Percentiles rank a stretch among this genome's conserved stretches.
Evolutionary conservation across 2,888 invertebrate genomes (phyloP).

Genomic region (Xiphydria camelus): DNA sequence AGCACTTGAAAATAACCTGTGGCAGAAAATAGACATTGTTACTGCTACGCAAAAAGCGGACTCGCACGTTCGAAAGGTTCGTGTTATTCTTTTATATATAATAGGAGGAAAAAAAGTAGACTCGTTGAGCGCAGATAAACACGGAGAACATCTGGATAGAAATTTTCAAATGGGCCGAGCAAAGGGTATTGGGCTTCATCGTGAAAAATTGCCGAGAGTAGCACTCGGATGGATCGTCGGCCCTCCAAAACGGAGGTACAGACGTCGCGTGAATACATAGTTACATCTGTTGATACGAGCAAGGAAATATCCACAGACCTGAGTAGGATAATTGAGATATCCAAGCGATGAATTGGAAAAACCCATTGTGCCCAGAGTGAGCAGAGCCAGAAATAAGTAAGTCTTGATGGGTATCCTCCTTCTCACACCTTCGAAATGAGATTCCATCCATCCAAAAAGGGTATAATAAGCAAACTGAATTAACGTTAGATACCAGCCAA

Average conservation of each 20-base stretch:
- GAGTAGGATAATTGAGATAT: conserved; percentile 95
- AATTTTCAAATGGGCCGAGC: no score
- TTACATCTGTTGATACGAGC: no score
- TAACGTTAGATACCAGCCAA: conserved; percentile 90
- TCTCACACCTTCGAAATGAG: conserved; percentile 64
- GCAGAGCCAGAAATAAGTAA: conserved; percentile 79
- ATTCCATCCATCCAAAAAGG: conserved; percentile 78
- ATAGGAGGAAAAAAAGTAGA: no score
- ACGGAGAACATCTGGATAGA: no score
- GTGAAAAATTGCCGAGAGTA: no score
- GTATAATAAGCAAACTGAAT: conserved; percentile 89
- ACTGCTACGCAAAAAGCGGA: neutral
- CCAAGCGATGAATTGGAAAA: conserved; percentile 92
- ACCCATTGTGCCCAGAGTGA: conserved; percentile 95
- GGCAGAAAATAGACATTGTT: neutral
- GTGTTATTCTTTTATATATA: no score
- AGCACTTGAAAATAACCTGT: conserved; percentile 92
- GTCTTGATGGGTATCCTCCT: conserved; percentile 78
- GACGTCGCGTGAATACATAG: no score
- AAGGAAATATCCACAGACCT: conserved; percentile 57
- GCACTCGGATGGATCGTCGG: no score
- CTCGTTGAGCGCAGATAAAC: no score
- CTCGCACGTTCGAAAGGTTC: no score
- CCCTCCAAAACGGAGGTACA: no score
- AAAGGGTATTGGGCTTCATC: no score